These are phyloP conservation scores for Nannoperca obscura DNA, from an alignment of 2,797 vertebrate genomes.

Conservation along the genomic window DNA sequence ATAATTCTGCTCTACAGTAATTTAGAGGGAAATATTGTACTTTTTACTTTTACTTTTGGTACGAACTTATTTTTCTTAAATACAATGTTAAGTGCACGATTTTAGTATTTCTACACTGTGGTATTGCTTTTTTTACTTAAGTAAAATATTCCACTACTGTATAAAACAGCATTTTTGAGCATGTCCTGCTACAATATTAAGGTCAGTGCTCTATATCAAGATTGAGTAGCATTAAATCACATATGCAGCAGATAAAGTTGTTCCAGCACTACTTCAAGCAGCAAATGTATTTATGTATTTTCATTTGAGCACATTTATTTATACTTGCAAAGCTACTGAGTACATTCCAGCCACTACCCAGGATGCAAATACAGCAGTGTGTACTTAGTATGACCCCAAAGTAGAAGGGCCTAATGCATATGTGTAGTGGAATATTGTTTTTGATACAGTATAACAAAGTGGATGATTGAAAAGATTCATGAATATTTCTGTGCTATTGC, in stretches of 20 bases:
- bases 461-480: neutral
- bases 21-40: neutral
- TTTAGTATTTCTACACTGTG: too few relatives aligned
- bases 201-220: neutral
- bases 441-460: neutral
- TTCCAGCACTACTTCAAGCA: neutral
- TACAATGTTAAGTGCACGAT: too few relatives aligned
- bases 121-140: too few relatives aligned
- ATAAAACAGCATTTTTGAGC: conserved; percentile 1
- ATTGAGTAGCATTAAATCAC: neutral
- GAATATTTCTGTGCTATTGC: neutral
- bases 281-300: neutral
- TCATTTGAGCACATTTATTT: conserved; percentile 7
- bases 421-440: neutral
- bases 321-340: neutral
- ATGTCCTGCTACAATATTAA: conserved; percentile 8
- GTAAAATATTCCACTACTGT: neutral
- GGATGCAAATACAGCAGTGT: neutral
- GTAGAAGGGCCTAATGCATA: neutral
- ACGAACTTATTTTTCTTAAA: too few relatives aligned
- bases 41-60: neutral
- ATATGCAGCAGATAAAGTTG: neutral
- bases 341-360: neutral
- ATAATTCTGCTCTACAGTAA: neutral
- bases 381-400: neutral